Percentiles rank a stretch among this genome's conserved stretches.
Evolutionary conservation across 2,797 vertebrate genomes (phyloP).

Genomic region (Hypotaenidia philippensis): DNA sequence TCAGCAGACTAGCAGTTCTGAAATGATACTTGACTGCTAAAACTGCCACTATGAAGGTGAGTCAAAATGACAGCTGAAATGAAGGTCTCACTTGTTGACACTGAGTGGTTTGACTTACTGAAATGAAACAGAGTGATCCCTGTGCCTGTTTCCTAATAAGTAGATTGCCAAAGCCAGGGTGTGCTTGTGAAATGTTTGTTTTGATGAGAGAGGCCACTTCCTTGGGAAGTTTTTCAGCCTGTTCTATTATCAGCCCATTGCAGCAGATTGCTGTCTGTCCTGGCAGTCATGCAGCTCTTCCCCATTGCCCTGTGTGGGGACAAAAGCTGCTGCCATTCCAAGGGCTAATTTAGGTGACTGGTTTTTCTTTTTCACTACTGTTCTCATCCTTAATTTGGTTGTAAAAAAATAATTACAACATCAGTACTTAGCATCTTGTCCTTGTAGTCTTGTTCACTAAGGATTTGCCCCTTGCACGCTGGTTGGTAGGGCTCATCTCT

Average conservation of each 20-base stretch:
- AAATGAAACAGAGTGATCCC: not conserved
- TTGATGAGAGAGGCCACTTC: not conserved
- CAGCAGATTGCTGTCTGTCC: not conserved
- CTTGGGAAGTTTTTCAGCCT: not conserved
- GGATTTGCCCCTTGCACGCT: not conserved
- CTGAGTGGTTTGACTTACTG: not conserved
- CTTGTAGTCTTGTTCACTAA: not conserved
- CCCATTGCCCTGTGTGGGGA: not conserved
- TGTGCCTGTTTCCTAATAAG: not conserved
- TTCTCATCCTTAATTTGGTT: not conserved
- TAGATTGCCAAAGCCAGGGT: not conserved
- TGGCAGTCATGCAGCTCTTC: not conserved
- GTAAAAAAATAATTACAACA: not conserved
- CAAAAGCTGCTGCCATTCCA: not conserved
- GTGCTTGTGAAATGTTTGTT: constrained; percentile 3
- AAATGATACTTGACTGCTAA: not conserved
- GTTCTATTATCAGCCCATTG: not conserved
- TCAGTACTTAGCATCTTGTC: not conserved
- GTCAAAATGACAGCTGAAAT: not conserved
- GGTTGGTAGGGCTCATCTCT: not conserved
- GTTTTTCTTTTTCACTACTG: not conserved
- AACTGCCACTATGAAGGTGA: not conserved
- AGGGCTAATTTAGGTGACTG: not conserved
- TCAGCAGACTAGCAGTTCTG: not conserved
- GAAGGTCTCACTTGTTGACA: not conserved